Base-by-base conservation (phyloP, 1,140 invertebrate genomes). In the Branchinecta lindahli region DNA sequence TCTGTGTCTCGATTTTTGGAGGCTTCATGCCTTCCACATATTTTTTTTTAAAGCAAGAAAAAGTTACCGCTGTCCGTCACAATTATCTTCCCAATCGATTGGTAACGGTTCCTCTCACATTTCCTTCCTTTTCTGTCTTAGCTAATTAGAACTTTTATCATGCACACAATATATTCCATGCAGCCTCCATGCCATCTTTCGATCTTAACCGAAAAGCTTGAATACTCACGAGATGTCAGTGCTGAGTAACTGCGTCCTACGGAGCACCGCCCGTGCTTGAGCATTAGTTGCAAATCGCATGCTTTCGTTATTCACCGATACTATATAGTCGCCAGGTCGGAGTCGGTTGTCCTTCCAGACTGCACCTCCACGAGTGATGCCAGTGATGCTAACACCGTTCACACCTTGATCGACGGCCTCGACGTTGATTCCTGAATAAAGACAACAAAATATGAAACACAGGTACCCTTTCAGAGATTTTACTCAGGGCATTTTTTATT, bases 381-480 rank as follows among this genome's bases (percentile, higher is more conserved):
- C 80, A 66, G 81, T 84, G 10, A 88, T 82, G 9, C 84, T 74
- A 73, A 86, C 84, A 8, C 87, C 87, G 78, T 87, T 88, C 8
- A 84, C 75, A 15, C 85, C 85, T 72, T 83, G 83, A 69, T 85
- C 85, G 9, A 81, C 80, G 46, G 82, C 78, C 69, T 85, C 84
- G 7, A 86, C 78, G 12, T 77, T 81, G 10, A 86, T 69, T 70
- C 84, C 84, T 84, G 72, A 2, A 20, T 61, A 61, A 61, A 20
- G 52, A 52, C 12, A 61, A 15, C 52, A 61, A 1, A 12, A 61
- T 20, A 3, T 61, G 2, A 61, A 61, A 1, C 2, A 1, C 2
- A 20, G 18, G 6, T 20, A 20, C 18, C 52, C 33, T 33, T 33
- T 33, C 33, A 33, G 1, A 33, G 33, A 3, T 33, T 33, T 5